phyloP scores from a whole-genome alignment of 1,140 invertebrate genomes.

The Drosophila arawakana region DNA sequence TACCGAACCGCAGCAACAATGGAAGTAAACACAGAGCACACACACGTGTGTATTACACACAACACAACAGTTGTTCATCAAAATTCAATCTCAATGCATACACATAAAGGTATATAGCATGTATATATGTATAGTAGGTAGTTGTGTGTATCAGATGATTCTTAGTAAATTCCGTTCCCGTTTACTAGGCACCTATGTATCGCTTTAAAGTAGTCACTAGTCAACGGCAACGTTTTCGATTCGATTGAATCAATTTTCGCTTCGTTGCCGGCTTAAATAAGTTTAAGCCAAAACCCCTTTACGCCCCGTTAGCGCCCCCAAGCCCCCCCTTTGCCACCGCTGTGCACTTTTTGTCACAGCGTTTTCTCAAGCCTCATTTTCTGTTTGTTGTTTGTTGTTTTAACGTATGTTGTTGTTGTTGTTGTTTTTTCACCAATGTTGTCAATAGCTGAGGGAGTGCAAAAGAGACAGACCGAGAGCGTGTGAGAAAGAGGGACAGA shows the following conservation, averaged over 20 bases:
- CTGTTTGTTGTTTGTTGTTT: conserved; percentile 33
- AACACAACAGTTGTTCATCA: conserved; percentile 59
- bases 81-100: conserved; percentile 6
- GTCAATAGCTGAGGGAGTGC: not conserved
- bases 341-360: not conserved
- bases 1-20: conserved; percentile 3
- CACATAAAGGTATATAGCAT: conserved; percentile 4
- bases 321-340: not conserved
- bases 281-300: conserved; percentile 15
- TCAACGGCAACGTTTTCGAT: conserved; percentile 29
- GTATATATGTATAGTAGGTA: conserved; percentile 2
- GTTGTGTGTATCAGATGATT: conserved; percentile 7
- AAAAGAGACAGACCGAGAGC: not conserved
- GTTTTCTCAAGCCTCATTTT: conserved; percentile 29
- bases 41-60: conserved; percentile 7
- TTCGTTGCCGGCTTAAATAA: conserved; percentile 45
- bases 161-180: conserved; percentile 21
- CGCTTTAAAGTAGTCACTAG: not conserved
- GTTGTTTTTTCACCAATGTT: not conserved
- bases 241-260: conserved; percentile 41
- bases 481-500: not conserved
- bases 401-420: conserved; percentile 27
- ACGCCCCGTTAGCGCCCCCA: not conserved
- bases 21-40: not conserved
- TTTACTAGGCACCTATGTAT: not conserved